A percentile compares a stretch with the other conserved stretches of the same genome.
Evolutionary conservation across 2,888 invertebrate genomes (phyloP).

Genomic region (Xestia ashworthii): DNA sequence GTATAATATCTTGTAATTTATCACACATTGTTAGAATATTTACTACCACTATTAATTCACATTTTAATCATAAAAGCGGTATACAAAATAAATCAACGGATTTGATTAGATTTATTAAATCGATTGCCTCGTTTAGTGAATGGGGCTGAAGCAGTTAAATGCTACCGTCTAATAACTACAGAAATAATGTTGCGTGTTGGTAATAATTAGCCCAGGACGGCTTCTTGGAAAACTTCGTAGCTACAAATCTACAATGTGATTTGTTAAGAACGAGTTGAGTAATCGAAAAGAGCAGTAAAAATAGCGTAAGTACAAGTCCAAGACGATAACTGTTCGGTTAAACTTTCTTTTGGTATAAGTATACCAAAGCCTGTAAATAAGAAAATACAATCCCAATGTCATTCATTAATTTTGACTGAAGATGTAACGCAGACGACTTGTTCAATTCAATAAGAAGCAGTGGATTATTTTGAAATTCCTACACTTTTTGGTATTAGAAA

Average conservation of each 20-base stretch:
- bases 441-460: background rate
- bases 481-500: background rate
- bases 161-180: constrained; percentile 22
- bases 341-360: constrained; percentile 8
- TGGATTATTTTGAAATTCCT: background rate
- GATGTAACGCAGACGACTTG: background rate
- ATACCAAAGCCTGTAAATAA: background rate
- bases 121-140: constrained; percentile 34
- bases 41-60: background rate
- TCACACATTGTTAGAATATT: constrained; percentile 10
- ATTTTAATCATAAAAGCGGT: constrained; percentile 22
- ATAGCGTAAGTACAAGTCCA: constrained; percentile 19
- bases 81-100: constrained; percentile 38
- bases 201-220: constrained; percentile 37
- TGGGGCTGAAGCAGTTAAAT: constrained; percentile 31
- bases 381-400: background rate
- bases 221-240: constrained; percentile 54
- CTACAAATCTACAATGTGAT: constrained; percentile 32
- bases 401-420: background rate
- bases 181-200: constrained; percentile 54
- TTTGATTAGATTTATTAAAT: constrained; percentile 39
- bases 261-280: constrained; percentile 5
- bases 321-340: constrained; percentile 5
- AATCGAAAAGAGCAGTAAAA: constrained; percentile 30
- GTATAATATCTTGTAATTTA: constrained; percentile 24